Base-by-base conservation (phyloP, 1,140 invertebrate genomes). In the Drosophila kohkoa region DNA sequence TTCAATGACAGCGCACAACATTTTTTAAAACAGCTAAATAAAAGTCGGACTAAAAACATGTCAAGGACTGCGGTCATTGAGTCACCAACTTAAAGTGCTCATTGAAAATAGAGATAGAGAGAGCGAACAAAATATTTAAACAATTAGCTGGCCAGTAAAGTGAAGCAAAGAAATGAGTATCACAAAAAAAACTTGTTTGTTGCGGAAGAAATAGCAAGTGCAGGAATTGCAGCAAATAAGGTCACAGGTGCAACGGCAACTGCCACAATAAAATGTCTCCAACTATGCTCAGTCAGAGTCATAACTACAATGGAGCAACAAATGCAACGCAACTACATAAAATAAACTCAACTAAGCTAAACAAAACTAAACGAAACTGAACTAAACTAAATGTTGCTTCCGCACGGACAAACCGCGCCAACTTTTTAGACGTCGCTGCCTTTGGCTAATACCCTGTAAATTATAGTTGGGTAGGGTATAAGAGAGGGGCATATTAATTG, bases 361-460 rank as follows among this genome's bases (percentile, higher is more conserved):
- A 28, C 35, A 25, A 67, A 62, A 30, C 32, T 55, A 58, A 65
- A 63, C 48, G 10, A 62, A 72, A 58, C 70, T 67, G 8, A 79
- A 82, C 71, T 83, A 59, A 75, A 80, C 76, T 72, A 65, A 71
- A 65, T 68, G 72, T 48, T 16, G 66, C 66, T 76, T 59, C 69
- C 41, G 68, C 60, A 62, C 62, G 46, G 58, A 72, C 52, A 65
- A 75, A 71, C 60, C 52, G 48, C 59, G 71, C 54, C 81, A 77
- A 83, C 81, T 80, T 82, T 81, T 82, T 75, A 78, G 79, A 81
- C 62, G 51, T 81, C 74, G 13, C 55, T 66, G 51, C 59, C 48
- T 16, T 46, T 38, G 52, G 28, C 41, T 46, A 8, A 16, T 60
- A 25, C 62, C 69, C 69, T 58, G 8, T 58, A 30, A 13, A 10